These are phyloP conservation scores for Oxyteleia sp. DNA, from an alignment of 2,888 invertebrate species.

Conservation along the genomic window DNA sequence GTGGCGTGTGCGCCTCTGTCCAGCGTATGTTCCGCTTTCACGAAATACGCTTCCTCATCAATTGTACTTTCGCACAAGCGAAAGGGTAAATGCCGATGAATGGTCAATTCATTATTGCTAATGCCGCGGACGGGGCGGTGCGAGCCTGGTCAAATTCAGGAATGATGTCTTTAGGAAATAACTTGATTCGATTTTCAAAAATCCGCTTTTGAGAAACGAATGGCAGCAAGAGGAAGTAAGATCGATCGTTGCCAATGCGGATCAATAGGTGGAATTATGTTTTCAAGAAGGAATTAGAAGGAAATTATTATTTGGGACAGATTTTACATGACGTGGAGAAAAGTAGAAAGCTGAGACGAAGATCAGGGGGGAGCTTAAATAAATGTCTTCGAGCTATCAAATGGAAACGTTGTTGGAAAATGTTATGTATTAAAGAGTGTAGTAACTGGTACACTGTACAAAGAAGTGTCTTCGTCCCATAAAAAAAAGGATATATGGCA, in stretches of 20 bases:
- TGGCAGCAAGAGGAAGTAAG: conserved; percentile 44
- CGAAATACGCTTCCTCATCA: conserved; percentile 47
- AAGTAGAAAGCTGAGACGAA: too few relatives aligned
- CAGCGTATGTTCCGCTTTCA: conserved; percentile 49
- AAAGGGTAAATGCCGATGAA: conserved; percentile 65
- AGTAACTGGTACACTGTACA: too few relatives aligned
- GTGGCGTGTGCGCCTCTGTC: conserved; percentile 36
- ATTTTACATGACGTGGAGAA: too few relatives aligned
- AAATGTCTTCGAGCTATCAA: too few relatives aligned
- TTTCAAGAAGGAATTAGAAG: too few relatives aligned
- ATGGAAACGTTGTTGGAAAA: too few relatives aligned
- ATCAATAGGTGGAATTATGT: conserved; percentile 32
- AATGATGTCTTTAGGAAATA: conserved; percentile 39
- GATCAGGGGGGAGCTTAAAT: too few relatives aligned
- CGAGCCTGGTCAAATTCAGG: conserved; percentile 26
- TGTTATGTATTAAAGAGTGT: too few relatives aligned
- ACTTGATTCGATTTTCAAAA: conserved; percentile 48
- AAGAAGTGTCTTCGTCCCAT: too few relatives aligned
- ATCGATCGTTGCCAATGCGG: conserved; percentile 52
- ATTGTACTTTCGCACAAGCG: conserved; percentile 30
- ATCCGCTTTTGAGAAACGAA: conserved; percentile 23
- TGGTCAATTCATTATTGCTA: conserved; percentile 59
- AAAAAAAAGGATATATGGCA: too few relatives aligned
- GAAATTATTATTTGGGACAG: too few relatives aligned
- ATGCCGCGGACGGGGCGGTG: conserved; percentile 35